phyloP scores from a whole-genome alignment of 2,113 vertebrate species.

The Otus sunia region DNA sequence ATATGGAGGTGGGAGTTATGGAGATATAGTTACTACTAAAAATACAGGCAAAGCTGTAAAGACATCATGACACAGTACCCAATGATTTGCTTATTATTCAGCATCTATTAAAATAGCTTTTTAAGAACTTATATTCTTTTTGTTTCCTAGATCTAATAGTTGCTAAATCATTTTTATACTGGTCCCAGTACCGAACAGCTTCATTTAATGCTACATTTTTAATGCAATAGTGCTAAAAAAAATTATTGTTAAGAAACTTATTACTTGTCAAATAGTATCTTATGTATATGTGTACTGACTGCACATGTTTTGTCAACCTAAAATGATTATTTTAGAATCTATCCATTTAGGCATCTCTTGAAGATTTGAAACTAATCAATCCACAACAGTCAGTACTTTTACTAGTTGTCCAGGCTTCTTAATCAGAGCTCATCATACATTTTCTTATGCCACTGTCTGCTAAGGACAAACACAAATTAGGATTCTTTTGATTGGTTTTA shows the following conservation, averaged over 20 bases:
- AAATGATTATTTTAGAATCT: background rate
- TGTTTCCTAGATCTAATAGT: background rate
- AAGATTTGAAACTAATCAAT: background rate
- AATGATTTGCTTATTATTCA: slow-evolving; percentile 47
- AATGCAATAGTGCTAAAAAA: background rate
- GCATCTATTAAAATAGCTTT: slow-evolving; percentile 30
- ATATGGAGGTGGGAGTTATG: slow-evolving; percentile 15
- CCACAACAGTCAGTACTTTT: background rate
- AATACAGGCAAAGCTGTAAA: slow-evolving; percentile 50
- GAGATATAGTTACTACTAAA: slow-evolving; percentile 53
- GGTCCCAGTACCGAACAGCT: background rate
- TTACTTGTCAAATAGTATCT: background rate
- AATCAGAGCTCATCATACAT: background rate
- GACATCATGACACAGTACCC: slow-evolving; percentile 32
- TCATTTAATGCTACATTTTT: background rate
- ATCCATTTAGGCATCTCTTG: background rate
- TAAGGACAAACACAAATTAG: background rate
- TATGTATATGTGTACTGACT: background rate
- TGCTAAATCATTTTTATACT: background rate
- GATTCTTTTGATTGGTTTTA: background rate
- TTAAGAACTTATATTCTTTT: background rate
- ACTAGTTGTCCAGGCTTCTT: background rate
- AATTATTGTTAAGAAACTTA: background rate
- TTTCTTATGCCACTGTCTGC: background rate
- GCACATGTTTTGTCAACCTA: background rate